Conservation (phyloP, 2,113 vertebrate genomes). For the Muntiacus muntjak region DNA sequence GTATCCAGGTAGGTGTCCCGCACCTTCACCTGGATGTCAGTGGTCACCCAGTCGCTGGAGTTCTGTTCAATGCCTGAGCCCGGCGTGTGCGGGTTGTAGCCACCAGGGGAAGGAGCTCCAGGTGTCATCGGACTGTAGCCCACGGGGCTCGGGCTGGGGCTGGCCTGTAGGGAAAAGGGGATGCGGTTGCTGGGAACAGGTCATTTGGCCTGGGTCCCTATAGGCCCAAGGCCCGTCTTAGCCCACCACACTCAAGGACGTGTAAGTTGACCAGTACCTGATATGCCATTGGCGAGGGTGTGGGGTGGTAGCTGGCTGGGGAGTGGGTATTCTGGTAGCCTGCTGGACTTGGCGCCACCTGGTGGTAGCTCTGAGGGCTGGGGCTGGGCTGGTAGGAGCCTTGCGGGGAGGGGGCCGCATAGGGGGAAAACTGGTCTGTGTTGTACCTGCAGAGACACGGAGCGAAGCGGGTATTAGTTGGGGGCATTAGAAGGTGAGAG, state of each 20-base stretch:
- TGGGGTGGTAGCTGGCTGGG: conserved; percentile 94
- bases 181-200: neutral
- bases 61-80: conserved; percentile 95
- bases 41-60: conserved; percentile 94
- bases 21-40: conserved; percentile 93
- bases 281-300: conserved; percentile 94
- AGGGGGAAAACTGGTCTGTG: conserved; percentile 95
- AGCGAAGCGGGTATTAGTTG: too few relatives aligned
- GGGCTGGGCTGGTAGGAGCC: conserved; percentile 96
- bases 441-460: conserved; percentile 87
- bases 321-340: conserved; percentile 97
- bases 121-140: conserved; percentile 97
- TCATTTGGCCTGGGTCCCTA: neutral
- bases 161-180: conserved; percentile 81
- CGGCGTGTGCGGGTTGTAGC: conserved; percentile 94
- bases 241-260: neutral
- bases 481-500: neutral
- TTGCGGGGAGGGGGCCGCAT: conserved; percentile 91
- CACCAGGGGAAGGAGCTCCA: conserved; percentile 93
- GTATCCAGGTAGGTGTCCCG: conserved; percentile 91
- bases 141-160: conserved; percentile 93
- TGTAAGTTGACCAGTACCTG: conserved; percentile 81
- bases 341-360: conserved; percentile 93
- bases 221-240: neutral
- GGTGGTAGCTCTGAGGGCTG: conserved; percentile 95